Evolutionary conservation across 2,797 vertebrate genomes (phyloP), one percentile per base, ranked within the genome.

Genomic region (Darevskia mixta): DNA sequence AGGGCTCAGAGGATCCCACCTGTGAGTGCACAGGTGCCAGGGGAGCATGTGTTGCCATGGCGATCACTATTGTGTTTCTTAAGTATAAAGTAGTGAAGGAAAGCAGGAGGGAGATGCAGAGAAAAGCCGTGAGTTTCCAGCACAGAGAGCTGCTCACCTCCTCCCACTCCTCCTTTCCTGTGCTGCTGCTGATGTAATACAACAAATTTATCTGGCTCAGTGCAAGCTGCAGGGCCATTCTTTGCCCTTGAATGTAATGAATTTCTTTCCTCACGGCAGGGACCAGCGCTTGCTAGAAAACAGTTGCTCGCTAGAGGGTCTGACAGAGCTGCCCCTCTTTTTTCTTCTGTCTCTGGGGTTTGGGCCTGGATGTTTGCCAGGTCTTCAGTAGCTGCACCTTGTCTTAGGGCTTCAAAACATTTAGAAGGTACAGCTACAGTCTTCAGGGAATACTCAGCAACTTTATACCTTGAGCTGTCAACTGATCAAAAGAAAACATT

Each of bases 1-100:
- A 61, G 75, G 49, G 61, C 86, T 81, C 86, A 85, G 82, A 87
- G 82, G 89, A 87, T 61, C 69, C 89, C 89, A 87, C 86, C 77
- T 87, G 89, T 76, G 82, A 85, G 35, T 80, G 82, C 18, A 3
- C 78, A 87, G 45, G 86, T 85, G 72, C 35, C 71, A 58, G 38
- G 86, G 82, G 82, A 77, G 84, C n/a, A n/a, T 7, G 8, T 15
- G 86, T 87, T 87, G 61, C 86, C 29, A 81, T 90, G 49, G 82
- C 17, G 77, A 90, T 43, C 35, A 29, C 77, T 85, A 43, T 71
- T 77, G 83, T 90, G 79, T 87, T 87, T 82, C 77, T 58, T 58
- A 38, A 87, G 71, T 35, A 81, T 76, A 77, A 35, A 84, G 17
- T n/a, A 43, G 61, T 55, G 82, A 87, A 69, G 78, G 66, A 85